Evolutionary conservation across 92 coral and sea anemone genomes (phyloP), one percentile per base, ranked within the genome.

Genomic region (Porites divaricata): DNA sequence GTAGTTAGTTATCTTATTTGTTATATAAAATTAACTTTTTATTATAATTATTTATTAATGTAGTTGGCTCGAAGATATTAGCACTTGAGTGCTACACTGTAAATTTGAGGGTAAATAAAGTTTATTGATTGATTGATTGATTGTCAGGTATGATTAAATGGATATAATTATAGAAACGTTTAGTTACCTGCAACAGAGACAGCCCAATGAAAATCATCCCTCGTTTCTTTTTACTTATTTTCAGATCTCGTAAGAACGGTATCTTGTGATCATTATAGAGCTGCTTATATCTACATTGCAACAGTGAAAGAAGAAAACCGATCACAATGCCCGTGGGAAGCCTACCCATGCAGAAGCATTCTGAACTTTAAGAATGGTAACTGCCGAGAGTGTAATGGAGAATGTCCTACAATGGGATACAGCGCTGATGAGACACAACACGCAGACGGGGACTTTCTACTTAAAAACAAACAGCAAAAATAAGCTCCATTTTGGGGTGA

Each of bases 191-290:
- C 45, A 35, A 35, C 45, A 35, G 45, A 35, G 45, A 35, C 45
- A 35, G 45, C 26, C 14, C 15, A 66, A 66, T 66, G 14, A 53
- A 35, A 35, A 35, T 35, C 45, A 35, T 35, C 41, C 64, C n/a
- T n/a, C 35, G 78, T 23, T 48, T 61, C 15, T n/a, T 66, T n/a
- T 65, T 20, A 2, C 70, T 10, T 15, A 11, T 15, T 15, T 54
- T 9, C 28, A 71, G 76, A 71, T 11, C 48, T 63, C 6, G 20
- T 81, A 1, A 71, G 50, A 25, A 71, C 10, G 4, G 58, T 49
- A 0, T 48, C 58, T 1, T 91, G 94, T 75, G 88, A 88, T 63
- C 93, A 89, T 74, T 48, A 57, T 53, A 80, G 93, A 17, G 89
- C 89, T 16, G 26, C 75, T 2, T 63, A 63, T 22, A 80, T 70